phyloP scores from a whole-genome alignment of 2,888 invertebrate species.

The Hirtodrosophila alboralis region DNA sequence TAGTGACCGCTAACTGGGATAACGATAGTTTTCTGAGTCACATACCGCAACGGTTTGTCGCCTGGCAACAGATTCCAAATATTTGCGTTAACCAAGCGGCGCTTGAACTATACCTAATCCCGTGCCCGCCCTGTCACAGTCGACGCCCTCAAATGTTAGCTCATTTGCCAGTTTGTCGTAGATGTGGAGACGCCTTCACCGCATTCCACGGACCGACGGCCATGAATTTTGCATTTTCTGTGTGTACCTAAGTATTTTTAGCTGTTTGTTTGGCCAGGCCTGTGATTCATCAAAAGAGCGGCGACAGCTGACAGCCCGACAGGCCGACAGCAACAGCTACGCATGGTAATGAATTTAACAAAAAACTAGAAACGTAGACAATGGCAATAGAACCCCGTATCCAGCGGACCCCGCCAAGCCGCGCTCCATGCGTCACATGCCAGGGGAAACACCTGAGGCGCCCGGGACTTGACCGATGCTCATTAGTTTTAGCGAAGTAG shows the following conservation, averaged over 20 bases:
- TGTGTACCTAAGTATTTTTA: constrained; percentile 63
- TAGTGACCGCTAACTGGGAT: constrained; percentile 40
- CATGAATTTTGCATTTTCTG: constrained; percentile 62
- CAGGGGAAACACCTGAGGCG: constrained; percentile 70
- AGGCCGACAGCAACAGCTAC: constrained; percentile 41
- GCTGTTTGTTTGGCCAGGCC: constrained; percentile 65
- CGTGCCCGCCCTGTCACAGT: constrained; percentile 3
- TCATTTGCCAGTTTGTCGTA: constrained; percentile 57
- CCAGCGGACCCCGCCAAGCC: constrained; percentile 20
- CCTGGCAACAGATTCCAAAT: constrained; percentile 66
- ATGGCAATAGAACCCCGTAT: constrained; percentile 36
- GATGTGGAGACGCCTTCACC: constrained; percentile 59
- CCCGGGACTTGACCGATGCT: constrained; percentile 53
- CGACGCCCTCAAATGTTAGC: constrained; percentile 29
- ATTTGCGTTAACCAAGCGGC: constrained; percentile 65
- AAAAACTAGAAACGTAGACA: constrained; percentile 61
- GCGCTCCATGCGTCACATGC: constrained; percentile 32
- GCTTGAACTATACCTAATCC: constrained; percentile 36
- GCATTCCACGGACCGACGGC: constrained; percentile 62
- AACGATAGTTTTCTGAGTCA: constrained; percentile 41
- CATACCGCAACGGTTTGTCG: constrained; percentile 43
- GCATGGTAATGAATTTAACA: constrained; percentile 71
- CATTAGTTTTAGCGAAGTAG: constrained; percentile 58
- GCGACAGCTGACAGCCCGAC: constrained; percentile 69
- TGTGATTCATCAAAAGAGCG: constrained; percentile 76